These are phyloP conservation scores for Tetrao urogallus DNA, from an alignment of 2,113 vertebrate genomes.

Conservation along the genomic window DNA sequence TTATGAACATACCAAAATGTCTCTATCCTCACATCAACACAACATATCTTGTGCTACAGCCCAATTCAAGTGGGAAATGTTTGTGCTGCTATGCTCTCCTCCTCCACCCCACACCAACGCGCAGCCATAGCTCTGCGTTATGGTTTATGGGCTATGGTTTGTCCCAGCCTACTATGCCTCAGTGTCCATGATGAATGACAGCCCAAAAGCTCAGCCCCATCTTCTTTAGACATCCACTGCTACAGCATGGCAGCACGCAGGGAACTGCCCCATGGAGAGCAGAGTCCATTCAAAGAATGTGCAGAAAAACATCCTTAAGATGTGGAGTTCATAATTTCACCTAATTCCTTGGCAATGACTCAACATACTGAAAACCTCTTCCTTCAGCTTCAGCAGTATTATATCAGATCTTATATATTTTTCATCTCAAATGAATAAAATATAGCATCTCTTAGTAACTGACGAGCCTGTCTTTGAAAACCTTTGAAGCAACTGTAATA, in stretches of 20 bases:
- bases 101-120: neutral
- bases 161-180: neutral
- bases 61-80: fast-evolving
- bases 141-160: neutral
- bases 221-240: neutral
- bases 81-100: neutral
- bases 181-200: neutral
- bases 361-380: neutral
- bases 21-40: neutral
- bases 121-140: neutral
- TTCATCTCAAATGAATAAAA: constrained; percentile 58
- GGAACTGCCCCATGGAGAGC: neutral
- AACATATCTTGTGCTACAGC: fast-evolving
- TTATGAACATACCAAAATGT: neutral
- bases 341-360: neutral
- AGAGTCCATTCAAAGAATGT: neutral
- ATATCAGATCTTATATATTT: neutral
- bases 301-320: neutral
- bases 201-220: neutral
- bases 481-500: constrained; percentile 46
- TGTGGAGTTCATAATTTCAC: neutral
- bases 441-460: constrained; percentile 48
- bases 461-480: constrained; percentile 24
- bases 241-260: neutral
- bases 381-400: neutral